Base-by-base conservation (phyloP, 1,140 invertebrate genomes). In the Lamellibrachia luymesi region DNA sequence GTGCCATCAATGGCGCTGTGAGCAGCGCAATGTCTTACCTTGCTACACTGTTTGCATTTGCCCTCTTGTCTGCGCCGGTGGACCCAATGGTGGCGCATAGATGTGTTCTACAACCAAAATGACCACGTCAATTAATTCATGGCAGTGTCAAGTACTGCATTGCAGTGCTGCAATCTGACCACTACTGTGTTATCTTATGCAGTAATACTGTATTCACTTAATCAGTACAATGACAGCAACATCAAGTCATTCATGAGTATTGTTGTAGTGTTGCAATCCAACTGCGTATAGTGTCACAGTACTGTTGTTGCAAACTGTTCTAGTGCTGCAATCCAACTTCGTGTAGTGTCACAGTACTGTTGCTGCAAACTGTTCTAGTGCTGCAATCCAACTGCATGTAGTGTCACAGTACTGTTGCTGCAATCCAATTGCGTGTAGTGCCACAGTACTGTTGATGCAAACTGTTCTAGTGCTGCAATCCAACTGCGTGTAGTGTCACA, bases 21-120 rank as follows among this genome's bases (percentile, higher is more conserved):
- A 17, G 64, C 25, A 22, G 64, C 4, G 64, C 64, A 22, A 22
- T 80, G 64, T 80, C 92, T 50, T 96, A 98, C 98, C 97, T 99
- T 99, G 94, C 98, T 97, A 96, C 99, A 99, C 94, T 98, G 98
- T 96, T 98, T 97, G 97, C 99, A 99, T 97, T 98, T 99, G 93
- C 97, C 98, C 98, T 99, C 97, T 95, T 99, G 98, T 50, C 98
- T 97, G 94, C 98, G 97, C 92, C 98, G 97, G 95, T 99, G 98
- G 1, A 99, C 98, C 99, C 99, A 99, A 95, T 99, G 99, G 96
- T 99, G 99, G 94, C 98, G 97, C 10, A 98, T 98, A 51, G 97
- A 97, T 4, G 98, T 98, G 96, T 99, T 94, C 92, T 94, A 92
- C 51, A 91, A 93, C n/a, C 17, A 27, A 92, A 93, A n/a, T 38